Conservation (phyloP, 2,888 invertebrate species). For the Salpingus planirostris region DNA sequence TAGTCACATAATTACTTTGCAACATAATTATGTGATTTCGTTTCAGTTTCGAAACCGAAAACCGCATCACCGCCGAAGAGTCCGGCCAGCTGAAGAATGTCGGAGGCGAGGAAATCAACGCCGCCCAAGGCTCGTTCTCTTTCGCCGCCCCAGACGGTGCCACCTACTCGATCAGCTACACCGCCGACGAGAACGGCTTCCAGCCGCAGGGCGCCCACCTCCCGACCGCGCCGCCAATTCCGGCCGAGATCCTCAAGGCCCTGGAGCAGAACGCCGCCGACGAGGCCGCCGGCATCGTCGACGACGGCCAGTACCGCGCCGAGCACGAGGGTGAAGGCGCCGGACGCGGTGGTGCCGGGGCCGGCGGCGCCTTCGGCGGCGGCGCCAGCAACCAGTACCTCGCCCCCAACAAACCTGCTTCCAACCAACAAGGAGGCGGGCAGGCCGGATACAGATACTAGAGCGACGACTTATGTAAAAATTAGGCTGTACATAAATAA, state of each 20-base stretch:
- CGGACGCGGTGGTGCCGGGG: slow-evolving; percentile 3
- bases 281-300: too few species aligned
- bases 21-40: slow-evolving; percentile 31
- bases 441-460: too few species aligned
- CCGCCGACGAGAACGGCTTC: too few species aligned
- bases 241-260: too few species aligned
- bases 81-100: slow-evolving; percentile 63
- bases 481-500: too few species aligned
- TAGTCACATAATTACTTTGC: background rate
- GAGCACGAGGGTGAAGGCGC: slow-evolving; percentile 10
- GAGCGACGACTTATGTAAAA: too few species aligned
- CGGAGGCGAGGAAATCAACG: slow-evolving; percentile 49
- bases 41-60: slow-evolving; percentile 65
- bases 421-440: too few species aligned
- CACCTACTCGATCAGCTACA: slow-evolving; percentile 41
- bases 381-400: slow-evolving; percentile 5
- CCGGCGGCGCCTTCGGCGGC: slow-evolving; percentile 1
- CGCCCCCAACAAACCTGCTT: too few species aligned
- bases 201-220: too few species aligned
- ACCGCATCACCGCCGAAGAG: slow-evolving; percentile 20
- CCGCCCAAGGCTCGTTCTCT: slow-evolving; percentile 43
- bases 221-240: too few species aligned
- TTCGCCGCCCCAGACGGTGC: slow-evolving; percentile 45
- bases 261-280: too few species aligned
- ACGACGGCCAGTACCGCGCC: slow-evolving; percentile 29